phyloP scores from a whole-genome alignment of 2,797 vertebrate species.

The Falco berigora region DNA sequence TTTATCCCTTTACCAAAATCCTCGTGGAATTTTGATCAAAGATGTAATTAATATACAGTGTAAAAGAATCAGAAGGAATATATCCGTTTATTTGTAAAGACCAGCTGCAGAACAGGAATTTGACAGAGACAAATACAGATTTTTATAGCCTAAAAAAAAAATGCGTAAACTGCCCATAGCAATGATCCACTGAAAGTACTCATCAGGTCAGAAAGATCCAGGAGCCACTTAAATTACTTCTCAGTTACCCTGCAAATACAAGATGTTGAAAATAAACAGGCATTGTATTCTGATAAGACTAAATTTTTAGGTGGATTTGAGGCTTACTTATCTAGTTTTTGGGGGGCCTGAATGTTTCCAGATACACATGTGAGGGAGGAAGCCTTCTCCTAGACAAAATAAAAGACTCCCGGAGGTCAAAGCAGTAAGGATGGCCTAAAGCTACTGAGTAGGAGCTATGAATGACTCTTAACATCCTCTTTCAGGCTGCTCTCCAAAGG shows the following conservation, averaged over 20 bases:
- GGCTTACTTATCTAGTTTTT: background rate
- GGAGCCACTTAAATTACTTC: background rate
- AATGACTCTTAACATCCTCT: background rate
- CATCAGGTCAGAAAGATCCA: background rate
- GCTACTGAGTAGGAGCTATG: background rate
- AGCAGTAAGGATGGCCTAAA: background rate
- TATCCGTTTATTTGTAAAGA: background rate
- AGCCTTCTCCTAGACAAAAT: background rate
- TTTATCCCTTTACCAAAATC: background rate
- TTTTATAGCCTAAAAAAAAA: background rate
- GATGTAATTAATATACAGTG: background rate
- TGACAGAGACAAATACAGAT: background rate
- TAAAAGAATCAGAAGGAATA: background rate
- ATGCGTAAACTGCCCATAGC: background rate
- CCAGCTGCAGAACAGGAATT: background rate
- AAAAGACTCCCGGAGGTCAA: background rate
- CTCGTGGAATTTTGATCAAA: background rate
- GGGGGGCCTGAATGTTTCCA: background rate
- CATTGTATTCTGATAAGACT: background rate
- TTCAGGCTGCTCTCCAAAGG: background rate
- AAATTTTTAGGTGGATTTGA: background rate
- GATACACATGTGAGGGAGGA: fast-evolving
- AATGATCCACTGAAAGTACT: background rate
- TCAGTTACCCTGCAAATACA: background rate
- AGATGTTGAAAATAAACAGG: background rate